Percentiles rank a stretch among this genome's conserved stretches.
Evolutionary conservation across 1,140 invertebrate genomes (phyloP).

Genomic region (Drosophila simulans): DNA sequence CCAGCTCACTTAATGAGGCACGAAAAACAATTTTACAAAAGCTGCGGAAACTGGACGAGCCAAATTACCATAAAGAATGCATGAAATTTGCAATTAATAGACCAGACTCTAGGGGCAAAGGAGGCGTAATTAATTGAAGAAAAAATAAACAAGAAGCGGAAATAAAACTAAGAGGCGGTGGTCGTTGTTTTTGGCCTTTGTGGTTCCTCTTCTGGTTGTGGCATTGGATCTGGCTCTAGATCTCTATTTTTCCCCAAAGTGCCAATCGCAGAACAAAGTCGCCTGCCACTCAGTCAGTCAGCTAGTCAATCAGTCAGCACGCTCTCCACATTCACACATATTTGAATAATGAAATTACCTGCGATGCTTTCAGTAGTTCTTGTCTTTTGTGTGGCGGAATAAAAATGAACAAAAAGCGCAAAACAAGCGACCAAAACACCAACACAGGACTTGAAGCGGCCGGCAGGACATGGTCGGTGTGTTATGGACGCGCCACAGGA

Average conservation of each 20-base stretch:
- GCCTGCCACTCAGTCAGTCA: conserved; percentile 18
- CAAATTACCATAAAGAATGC: conserved; percentile 73
- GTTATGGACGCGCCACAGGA: conserved; percentile 30
- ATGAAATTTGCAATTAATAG: conserved; percentile 60
- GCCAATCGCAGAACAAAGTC: conserved; percentile 28
- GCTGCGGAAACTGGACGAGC: conserved; percentile 39
- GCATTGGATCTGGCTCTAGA: background rate
- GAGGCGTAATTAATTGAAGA: conserved; percentile 54
- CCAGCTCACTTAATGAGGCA: conserved; percentile 55
- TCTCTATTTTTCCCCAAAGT: conserved; percentile 1
- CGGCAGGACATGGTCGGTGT: conserved; percentile 43
- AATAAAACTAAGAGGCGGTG: conserved; percentile 21
- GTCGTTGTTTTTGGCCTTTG: background rate
- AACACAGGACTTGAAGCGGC: conserved; percentile 39
- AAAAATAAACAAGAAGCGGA: conserved; percentile 50
- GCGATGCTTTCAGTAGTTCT: conserved; percentile 47
- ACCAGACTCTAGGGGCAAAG: conserved; percentile 17
- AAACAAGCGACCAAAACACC: conserved; percentile 50
- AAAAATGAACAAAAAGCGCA: conserved; percentile 53
- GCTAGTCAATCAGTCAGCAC: conserved; percentile 44
- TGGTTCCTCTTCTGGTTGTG: background rate
- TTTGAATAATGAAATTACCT: conserved; percentile 80
- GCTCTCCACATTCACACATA: conserved; percentile 39
- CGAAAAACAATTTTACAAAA: conserved; percentile 72
- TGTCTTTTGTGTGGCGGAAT: conserved; percentile 32